Conservation (phyloP, 2,113 vertebrate species). For the Malurus alboscapulatus region DNA sequence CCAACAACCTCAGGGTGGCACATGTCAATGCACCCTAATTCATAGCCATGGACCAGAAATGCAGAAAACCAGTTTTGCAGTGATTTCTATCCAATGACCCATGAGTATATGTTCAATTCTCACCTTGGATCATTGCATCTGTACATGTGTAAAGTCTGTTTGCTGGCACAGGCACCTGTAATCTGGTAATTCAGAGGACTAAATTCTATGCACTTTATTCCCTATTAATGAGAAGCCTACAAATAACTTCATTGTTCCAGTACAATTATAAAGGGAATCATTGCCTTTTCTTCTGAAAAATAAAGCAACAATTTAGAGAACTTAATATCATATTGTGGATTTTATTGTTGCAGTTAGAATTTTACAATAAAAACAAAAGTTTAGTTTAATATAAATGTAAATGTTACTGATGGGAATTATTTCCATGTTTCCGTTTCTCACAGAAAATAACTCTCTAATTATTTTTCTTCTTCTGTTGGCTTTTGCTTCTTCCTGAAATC, state of each 20-base stretch:
- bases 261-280: neutral
- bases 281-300: neutral
- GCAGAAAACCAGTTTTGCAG: neutral
- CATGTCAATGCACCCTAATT: neutral
- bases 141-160: neutral
- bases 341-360: neutral
- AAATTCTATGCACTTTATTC: neutral
- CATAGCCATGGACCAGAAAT: neutral
- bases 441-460: neutral
- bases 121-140: neutral
- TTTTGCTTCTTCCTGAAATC: neutral
- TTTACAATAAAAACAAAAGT: neutral
- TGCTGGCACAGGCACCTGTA: neutral
- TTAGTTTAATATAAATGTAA: neutral
- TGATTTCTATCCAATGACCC: neutral
- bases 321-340: neutral
- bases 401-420: neutral
- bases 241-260: neutral
- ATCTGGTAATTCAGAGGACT: neutral
- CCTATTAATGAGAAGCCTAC: neutral
- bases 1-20: fast-evolving
- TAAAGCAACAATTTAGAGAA: neutral
- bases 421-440: neutral
- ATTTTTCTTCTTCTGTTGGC: neutral
- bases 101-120: neutral